These are phyloP conservation scores for Belonocnema kinseyi DNA, from an alignment of 1,140 invertebrate species.

Conservation along the genomic window DNA sequence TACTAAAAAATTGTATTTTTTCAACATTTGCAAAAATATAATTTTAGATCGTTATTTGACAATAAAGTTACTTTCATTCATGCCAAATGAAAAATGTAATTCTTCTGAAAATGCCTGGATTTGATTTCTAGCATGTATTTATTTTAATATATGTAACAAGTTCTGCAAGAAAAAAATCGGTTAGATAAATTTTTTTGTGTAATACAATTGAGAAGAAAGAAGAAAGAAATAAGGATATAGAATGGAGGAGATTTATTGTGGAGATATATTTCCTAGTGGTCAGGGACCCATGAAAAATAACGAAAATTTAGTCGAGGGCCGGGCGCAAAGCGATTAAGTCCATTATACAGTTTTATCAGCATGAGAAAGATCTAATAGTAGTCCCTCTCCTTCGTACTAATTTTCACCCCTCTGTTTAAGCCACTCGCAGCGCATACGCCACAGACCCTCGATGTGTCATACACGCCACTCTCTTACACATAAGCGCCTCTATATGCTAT, in stretches of 20 bases:
- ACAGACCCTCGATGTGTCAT: slow-evolving; percentile 70
- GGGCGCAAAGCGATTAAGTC: slow-evolving; percentile 72
- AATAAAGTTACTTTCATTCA: too few species aligned
- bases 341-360: slow-evolving; percentile 75
- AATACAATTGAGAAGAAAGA: background rate
- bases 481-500: slow-evolving; percentile 40
- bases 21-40: too few species aligned
- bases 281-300: slow-evolving; percentile 73
- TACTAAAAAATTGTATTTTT: too few species aligned
- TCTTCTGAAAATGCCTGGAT: too few species aligned
- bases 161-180: too few species aligned
- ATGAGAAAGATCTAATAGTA: slow-evolving; percentile 75
- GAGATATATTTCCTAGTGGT: slow-evolving; percentile 52
- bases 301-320: slow-evolving; percentile 70
- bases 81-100: too few species aligned
- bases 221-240: slow-evolving; percentile 34
- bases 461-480: slow-evolving; percentile 61
- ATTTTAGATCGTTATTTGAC: too few species aligned
- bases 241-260: slow-evolving; percentile 49
- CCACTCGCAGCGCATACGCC: slow-evolving; percentile 33
- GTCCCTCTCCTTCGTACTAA: slow-evolving; percentile 52
- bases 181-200: too few species aligned
- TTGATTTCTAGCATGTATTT: too few species aligned
- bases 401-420: slow-evolving; percentile 55
- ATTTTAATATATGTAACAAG: too few species aligned